These are phyloP conservation scores for Nipponia nippon DNA, from an alignment of 2,113 vertebrate genomes.

Conservation along the genomic window DNA sequence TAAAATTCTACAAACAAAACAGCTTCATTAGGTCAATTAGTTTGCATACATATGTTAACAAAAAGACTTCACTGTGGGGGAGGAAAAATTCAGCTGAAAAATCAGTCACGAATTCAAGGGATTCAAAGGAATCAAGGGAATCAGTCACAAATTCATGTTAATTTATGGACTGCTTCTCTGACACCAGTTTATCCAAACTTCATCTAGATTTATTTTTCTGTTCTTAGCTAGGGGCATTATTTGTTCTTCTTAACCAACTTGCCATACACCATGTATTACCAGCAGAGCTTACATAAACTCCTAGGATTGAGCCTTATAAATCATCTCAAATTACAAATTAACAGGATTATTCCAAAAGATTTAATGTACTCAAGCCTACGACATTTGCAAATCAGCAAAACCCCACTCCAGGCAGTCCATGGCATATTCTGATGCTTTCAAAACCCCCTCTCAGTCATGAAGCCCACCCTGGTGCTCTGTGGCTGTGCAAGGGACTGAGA, in stretches of 20 bases:
- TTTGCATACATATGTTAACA: not conserved
- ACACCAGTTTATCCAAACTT: not conserved
- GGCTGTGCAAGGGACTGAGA: not conserved
- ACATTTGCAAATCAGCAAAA: not conserved
- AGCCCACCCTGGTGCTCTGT: not conserved
- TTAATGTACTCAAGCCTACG: not conserved
- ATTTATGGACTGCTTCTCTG: not conserved
- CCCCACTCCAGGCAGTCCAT: not conserved
- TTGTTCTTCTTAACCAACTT: not conserved
- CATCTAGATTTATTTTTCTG: not conserved
- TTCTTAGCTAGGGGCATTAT: not conserved
- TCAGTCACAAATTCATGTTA: not conserved
- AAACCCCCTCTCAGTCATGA: not conserved
- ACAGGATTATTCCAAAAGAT: not conserved
- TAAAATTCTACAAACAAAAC: not conserved
- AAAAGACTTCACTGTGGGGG: not conserved
- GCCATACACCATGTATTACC: not conserved
- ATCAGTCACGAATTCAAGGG: not conserved
- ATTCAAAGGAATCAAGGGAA: not conserved
- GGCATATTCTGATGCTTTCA: not conserved
- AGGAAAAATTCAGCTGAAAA: not conserved
- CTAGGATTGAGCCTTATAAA: not conserved
- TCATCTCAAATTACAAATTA: not conserved
- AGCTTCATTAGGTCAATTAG: not conserved
- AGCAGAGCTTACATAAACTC: not conserved